Percentiles rank a stretch among this genome's conserved stretches.
Evolutionary conservation across 2,797 vertebrate genomes (phyloP).

Genomic region (Amblyopsis hoosieri): DNA sequence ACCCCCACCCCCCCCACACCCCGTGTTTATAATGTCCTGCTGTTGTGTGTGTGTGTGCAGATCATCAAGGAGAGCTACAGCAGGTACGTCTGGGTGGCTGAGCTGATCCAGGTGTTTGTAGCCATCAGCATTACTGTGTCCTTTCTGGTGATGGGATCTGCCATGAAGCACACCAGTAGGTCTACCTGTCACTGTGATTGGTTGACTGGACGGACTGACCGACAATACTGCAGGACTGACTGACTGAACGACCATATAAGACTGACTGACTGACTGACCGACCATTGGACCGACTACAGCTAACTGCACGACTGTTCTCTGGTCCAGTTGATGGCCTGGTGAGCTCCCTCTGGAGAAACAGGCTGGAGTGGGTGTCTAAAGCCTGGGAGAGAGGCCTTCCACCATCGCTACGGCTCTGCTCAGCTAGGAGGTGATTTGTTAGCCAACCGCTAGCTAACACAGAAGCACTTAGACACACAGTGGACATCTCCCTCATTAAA

Average conservation of each 20-base stretch:
- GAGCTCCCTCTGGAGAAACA: slow-evolving; percentile 48
- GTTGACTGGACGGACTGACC: background rate
- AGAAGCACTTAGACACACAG: background rate
- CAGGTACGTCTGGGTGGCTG: slow-evolving; percentile 69
- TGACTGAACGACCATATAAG: background rate
- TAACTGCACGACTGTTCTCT: background rate
- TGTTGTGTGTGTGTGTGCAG: slow-evolving; percentile 43
- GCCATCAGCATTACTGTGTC: slow-evolving; percentile 76
- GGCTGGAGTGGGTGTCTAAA: slow-evolving; percentile 49
- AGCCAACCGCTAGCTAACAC: background rate
- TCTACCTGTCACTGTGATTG: background rate
- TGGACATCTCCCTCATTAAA: background rate
- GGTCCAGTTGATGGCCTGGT: slow-evolving; percentile 72
- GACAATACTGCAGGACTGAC: background rate
- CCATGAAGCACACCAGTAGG: slow-evolving; percentile 76
- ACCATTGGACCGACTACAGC: background rate
- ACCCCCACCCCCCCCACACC: background rate
- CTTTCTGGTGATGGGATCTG: slow-evolving; percentile 78
- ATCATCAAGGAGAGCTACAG: slow-evolving; percentile 70
- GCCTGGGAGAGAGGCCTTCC: slow-evolving; percentile 47
- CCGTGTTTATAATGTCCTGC: slow-evolving; percentile 22
- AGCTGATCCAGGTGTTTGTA: slow-evolving; percentile 76
- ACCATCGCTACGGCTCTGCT: slow-evolving; percentile 48
- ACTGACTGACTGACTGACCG: background rate
- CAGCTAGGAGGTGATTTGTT: slow-evolving; percentile 52